These are phyloP conservation scores for Ips nitidus DNA, from an alignment of 1,140 invertebrate genomes.

Conservation along the genomic window DNA sequence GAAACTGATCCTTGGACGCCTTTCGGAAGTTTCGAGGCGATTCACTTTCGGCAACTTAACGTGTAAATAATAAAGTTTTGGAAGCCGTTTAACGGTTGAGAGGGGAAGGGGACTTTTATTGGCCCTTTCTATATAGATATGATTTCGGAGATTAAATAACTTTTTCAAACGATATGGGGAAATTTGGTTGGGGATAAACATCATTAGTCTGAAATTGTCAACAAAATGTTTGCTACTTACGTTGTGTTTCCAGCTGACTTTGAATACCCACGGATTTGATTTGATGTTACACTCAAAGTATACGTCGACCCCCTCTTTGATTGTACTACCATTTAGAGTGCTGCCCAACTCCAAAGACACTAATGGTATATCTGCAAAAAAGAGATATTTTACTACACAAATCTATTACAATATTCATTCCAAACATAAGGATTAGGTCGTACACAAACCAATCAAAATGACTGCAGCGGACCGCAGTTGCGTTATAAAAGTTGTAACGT, in stretches of 20 bases:
- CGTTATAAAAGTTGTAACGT: neutral
- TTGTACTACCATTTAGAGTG: slow-evolving; percentile 72
- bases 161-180: no score
- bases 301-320: slow-evolving; percentile 84
- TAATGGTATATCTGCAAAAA: slow-evolving; percentile 66
- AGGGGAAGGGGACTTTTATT: neutral
- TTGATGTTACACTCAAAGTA: slow-evolving; percentile 90
- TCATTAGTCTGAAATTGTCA: no score
- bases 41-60: slow-evolving; percentile 24
- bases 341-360: slow-evolving; percentile 77
- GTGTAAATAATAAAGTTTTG: slow-evolving; percentile 29
- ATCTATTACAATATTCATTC: neutral
- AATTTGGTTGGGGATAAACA: no score
- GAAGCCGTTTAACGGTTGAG: neutral
- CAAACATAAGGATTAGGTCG: no score
- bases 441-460: no score
- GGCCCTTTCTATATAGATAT: no score
- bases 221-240: slow-evolving; percentile 60
- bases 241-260: slow-evolving; percentile 81
- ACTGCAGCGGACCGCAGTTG: no score
- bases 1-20: slow-evolving; percentile 28
- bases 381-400: neutral
- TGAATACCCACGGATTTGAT: slow-evolving; percentile 84
- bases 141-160: no score
- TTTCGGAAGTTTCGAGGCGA: slow-evolving; percentile 26